phyloP scores from a whole-genome alignment of 2,888 invertebrate genomes.

The Stenurella melanura region DNA sequence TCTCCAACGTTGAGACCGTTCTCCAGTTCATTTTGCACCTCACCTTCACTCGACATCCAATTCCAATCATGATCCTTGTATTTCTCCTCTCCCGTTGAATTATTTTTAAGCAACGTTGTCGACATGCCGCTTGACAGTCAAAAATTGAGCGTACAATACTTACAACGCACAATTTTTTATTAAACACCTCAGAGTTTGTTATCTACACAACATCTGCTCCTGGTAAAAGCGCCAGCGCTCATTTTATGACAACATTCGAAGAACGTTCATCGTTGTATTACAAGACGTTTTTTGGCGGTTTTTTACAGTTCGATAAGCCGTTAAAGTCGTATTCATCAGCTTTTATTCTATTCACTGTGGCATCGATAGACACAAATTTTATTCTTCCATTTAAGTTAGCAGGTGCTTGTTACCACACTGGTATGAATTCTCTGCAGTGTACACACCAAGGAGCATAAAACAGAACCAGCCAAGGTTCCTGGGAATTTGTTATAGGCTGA shows the following conservation, averaged over 20 bases:
- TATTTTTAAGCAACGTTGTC: conserved; percentile 85
- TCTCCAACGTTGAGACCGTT: conserved; percentile 91
- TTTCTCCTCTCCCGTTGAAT: conserved; percentile 86
- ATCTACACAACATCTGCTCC: conserved; percentile 80
- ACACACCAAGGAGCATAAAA: conserved; percentile 96
- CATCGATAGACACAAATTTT: conserved; percentile 94
- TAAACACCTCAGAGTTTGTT: conserved; percentile 77
- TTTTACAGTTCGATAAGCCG: conserved; percentile 97
- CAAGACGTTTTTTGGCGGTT: conserved; percentile 74
- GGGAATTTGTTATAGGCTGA: conserved; percentile 87
- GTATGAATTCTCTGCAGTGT: conserved; percentile 93
- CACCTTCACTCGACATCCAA: conserved; percentile 95
- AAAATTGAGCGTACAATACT: conserved; percentile 92
- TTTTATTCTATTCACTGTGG: conserved; percentile 87
- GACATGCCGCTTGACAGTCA: conserved; percentile 93
- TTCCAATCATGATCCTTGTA: conserved; percentile 96
- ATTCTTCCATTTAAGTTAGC: conserved; percentile 92
- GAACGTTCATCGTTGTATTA: conserved; percentile 87
- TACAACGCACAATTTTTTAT: conserved; percentile 89
- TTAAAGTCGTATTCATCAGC: conserved; percentile 87
- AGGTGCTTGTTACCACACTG: conserved; percentile 86
- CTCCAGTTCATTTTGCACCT: conserved; percentile 86
- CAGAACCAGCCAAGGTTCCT: conserved; percentile 96
- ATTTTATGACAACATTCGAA: conserved; percentile 87
- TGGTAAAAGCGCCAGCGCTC: conserved; percentile 83